These are phyloP conservation scores for Remorina albescens DNA, from an alignment of 2,797 vertebrate species.

Conservation along the genomic window DNA sequence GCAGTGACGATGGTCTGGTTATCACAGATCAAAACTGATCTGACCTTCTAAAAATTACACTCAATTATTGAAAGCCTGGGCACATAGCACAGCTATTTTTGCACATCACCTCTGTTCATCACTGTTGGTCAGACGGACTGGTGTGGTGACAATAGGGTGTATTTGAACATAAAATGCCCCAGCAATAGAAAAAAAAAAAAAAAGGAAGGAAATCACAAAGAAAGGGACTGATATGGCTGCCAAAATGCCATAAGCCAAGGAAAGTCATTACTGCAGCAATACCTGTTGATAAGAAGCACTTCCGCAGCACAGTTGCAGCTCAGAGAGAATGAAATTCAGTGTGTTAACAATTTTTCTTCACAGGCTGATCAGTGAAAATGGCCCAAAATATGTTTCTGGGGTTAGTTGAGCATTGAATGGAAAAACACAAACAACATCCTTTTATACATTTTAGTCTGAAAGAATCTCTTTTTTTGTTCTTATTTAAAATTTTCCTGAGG, in stretches of 20 bases:
- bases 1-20: conserved; percentile 1
- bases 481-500: background rate
- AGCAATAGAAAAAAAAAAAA: background rate
- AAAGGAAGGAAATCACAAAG: background rate
- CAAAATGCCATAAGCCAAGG: background rate
- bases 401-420: background rate
- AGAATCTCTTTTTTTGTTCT: background rate
- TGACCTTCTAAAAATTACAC: background rate
- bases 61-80: conserved; percentile 15
- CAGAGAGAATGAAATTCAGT: background rate
- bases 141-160: conserved; percentile 15
- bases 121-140: background rate
- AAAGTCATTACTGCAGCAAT: conserved; percentile 5
- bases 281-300: conserved; percentile 9
- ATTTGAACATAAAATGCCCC: conserved; percentile 26
- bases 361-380: conserved; percentile 1
- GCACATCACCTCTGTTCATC: conserved; percentile 21
- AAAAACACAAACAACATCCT: background rate
- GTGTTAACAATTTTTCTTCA: background rate
- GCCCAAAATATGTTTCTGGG: background rate
- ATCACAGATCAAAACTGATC: conserved; percentile 1
- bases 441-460: no score
- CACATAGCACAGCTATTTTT: conserved; percentile 8
- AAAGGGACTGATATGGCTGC: conserved; percentile 16
- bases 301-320: background rate